Conservation (phyloP, 1,140 invertebrate species). For the Lethrus apterus region DNA sequence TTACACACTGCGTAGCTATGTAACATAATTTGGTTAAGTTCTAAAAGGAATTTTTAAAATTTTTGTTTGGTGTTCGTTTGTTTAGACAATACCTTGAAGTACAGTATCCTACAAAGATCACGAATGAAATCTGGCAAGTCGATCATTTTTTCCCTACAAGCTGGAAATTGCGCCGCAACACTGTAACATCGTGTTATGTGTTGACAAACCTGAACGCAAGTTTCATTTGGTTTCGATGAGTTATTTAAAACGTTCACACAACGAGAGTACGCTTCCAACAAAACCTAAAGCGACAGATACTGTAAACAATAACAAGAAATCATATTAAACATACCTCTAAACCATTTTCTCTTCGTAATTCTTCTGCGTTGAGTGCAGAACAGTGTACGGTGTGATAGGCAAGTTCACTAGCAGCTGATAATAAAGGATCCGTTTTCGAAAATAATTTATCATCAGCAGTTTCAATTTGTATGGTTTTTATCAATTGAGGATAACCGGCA, state of each 20-base stretch:
- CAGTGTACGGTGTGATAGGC: conserved; percentile 95
- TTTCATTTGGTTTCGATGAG: conserved; percentile 68
- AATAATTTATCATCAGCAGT: conserved; percentile 90
- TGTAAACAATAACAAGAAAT: conserved; percentile 3
- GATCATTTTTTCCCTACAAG: conserved; percentile 81
- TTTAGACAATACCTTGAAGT: conserved; percentile 66
- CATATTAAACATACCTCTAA: conserved; percentile 57
- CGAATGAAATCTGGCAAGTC: conserved; percentile 78
- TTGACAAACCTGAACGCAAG: conserved; percentile 87
- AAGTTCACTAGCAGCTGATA: conserved; percentile 88
- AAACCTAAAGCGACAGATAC: conserved; percentile 44
- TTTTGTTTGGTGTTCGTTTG: not conserved
- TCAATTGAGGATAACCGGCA: conserved; percentile 95
- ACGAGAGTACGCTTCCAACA: conserved; percentile 82
- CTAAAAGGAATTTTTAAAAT: conserved; percentile 43
- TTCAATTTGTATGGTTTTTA: conserved; percentile 92
- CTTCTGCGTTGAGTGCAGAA: conserved; percentile 96
- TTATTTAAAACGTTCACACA: conserved; percentile 83
- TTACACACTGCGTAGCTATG: conserved; percentile 78
- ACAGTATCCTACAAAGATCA: conserved; percentile 83
- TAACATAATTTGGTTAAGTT: conserved; percentile 72
- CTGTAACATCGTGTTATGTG: conserved; percentile 88
- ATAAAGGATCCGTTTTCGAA: conserved; percentile 75
- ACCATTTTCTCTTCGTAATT: conserved; percentile 87
- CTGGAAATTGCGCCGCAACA: conserved; percentile 89